phyloP scores from a whole-genome alignment of 1,140 invertebrate species.

The Platyscapa corneri region DNA sequence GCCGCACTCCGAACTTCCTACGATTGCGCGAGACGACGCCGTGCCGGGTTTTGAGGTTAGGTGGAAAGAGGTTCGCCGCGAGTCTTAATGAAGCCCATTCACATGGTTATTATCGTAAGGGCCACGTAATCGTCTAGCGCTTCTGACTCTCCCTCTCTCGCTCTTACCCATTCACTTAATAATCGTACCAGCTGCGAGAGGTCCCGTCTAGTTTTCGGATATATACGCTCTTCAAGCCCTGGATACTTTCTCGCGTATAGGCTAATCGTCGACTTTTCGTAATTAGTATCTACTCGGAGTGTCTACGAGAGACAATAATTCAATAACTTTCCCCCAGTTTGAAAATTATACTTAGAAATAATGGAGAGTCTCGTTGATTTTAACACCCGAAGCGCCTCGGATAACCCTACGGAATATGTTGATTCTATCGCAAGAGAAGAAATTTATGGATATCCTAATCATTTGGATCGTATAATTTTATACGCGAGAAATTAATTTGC shows the following conservation, averaged over 20 bases:
- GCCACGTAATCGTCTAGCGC: constrained; percentile 68
- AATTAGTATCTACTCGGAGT: neutral
- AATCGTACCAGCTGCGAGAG: constrained; percentile 62
- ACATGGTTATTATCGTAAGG: constrained; percentile 69
- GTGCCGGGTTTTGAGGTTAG: constrained; percentile 18
- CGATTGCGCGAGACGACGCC: neutral
- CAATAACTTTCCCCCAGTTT: too few relatives aligned
- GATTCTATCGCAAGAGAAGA: too few relatives aligned
- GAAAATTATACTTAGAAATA: too few relatives aligned
- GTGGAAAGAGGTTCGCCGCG: constrained; percentile 54
- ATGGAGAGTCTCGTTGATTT: too few relatives aligned
- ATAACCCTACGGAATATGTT: too few relatives aligned
- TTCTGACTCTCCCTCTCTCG: constrained; percentile 58
- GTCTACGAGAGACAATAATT: too few relatives aligned
- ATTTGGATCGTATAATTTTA: too few relatives aligned
- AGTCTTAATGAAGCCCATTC: constrained; percentile 74
- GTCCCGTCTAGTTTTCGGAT: neutral
- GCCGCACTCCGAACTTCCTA: constrained; percentile 14
- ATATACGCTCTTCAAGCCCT: neutral
- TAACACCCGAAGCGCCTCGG: too few relatives aligned
- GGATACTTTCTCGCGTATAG: neutral
- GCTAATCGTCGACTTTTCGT: neutral
- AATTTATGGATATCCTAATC: too few relatives aligned
- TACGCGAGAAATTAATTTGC: too few relatives aligned
- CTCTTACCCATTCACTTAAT: constrained; percentile 65